These are phyloP conservation scores for Sus cebifrons DNA, from an alignment of 2,797 vertebrate species.

Conservation along the genomic window DNA sequence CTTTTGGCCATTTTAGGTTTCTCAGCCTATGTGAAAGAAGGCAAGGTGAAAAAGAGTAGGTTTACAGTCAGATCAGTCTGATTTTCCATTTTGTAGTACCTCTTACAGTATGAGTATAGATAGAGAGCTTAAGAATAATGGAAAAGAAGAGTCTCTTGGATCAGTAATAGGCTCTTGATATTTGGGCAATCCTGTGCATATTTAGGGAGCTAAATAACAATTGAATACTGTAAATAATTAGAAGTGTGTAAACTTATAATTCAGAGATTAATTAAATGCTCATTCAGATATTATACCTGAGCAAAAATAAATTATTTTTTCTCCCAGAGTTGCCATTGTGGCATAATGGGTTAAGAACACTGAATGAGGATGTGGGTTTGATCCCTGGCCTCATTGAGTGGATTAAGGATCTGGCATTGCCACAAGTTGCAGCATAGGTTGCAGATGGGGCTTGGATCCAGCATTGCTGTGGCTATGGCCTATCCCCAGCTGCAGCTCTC, in stretches of 20 bases:
- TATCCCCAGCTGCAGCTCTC: too few relatives aligned
- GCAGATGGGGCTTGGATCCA: too few relatives aligned
- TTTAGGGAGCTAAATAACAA: slow-evolving; percentile 14
- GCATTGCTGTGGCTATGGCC: too few relatives aligned
- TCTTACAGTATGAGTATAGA: background rate
- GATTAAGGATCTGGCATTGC: too few relatives aligned
- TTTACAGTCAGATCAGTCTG: slow-evolving; percentile 10
- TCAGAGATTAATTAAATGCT: slow-evolving; percentile 47
- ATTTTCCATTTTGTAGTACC: background rate
- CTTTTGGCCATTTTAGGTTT: slow-evolving; percentile 55
- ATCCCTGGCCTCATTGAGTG: too few relatives aligned
- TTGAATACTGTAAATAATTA: background rate
- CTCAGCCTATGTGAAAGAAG: slow-evolving; percentile 3
- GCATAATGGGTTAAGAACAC: too few relatives aligned
- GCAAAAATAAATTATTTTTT: background rate
- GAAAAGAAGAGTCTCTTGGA: slow-evolving; percentile 24
- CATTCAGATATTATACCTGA: background rate
- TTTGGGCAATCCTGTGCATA: slow-evolving; percentile 1
- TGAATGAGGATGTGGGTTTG: too few relatives aligned
- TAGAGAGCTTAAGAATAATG: slow-evolving; percentile 38
- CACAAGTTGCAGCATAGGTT: too few relatives aligned
- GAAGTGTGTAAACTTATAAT: slow-evolving; percentile 3
- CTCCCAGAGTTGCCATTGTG: too few relatives aligned
- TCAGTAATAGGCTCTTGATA: slow-evolving; percentile 1
- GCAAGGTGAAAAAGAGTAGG: background rate